phyloP scores from a whole-genome alignment of 92 coral and sea anemone genomes.

The Porites divaricata region DNA sequence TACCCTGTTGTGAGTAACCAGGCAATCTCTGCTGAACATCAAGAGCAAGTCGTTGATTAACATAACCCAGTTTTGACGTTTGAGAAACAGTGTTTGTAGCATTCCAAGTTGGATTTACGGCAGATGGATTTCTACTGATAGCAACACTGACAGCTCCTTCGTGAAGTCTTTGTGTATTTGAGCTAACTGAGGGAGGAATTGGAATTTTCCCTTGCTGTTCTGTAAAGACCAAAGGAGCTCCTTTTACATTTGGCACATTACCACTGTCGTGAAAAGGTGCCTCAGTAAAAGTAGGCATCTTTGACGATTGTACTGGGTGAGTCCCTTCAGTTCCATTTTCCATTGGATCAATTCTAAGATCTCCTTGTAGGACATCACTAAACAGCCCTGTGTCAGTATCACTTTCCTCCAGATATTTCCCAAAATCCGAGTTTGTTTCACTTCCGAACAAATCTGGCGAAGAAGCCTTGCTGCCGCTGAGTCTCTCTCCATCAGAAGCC shows the following conservation, averaged over 20 bases:
- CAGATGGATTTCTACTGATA: slow-evolving; percentile 1
- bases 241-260: slow-evolving; percentile 32
- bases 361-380: slow-evolving; percentile 87
- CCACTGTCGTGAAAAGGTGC: slow-evolving; percentile 35
- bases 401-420: slow-evolving; percentile 82
- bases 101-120: slow-evolving; percentile 28
- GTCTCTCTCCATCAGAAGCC: slow-evolving; percentile 83
- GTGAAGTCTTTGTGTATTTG: slow-evolving; percentile 45
- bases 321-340: slow-evolving; percentile 60
- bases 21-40: slow-evolving; percentile 20
- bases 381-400: slow-evolving; percentile 87
- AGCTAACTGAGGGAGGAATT: slow-evolving; percentile 63
- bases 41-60: background rate
- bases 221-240: slow-evolving; percentile 13
- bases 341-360: slow-evolving; percentile 80
- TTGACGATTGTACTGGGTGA: slow-evolving; percentile 29
- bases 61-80: slow-evolving; percentile 11
- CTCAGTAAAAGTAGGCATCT: slow-evolving; percentile 54
- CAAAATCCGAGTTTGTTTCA: slow-evolving; percentile 90
- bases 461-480: slow-evolving; percentile 80
- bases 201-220: slow-evolving; percentile 65
- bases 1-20: slow-evolving; percentile 14
- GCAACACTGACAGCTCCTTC: slow-evolving; percentile 18
- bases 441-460: slow-evolving; percentile 89
- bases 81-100: slow-evolving; percentile 22